phyloP scores from a whole-genome alignment of 2,113 vertebrate genomes.

The Zosterops pallidus region DNA sequence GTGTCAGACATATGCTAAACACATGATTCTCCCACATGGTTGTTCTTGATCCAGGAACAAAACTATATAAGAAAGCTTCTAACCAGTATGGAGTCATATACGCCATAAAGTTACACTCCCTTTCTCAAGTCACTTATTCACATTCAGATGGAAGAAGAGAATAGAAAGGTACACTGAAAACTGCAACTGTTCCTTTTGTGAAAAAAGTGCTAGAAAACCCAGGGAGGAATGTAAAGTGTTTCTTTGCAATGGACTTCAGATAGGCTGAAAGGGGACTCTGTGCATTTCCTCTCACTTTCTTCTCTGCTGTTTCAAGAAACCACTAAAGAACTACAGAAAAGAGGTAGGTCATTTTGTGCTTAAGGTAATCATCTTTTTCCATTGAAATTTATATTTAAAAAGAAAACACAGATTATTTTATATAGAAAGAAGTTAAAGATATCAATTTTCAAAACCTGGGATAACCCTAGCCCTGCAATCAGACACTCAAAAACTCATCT shows the following conservation, averaged over 20 bases:
- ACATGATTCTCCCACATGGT: background rate
- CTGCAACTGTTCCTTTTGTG: background rate
- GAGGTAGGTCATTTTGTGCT: background rate
- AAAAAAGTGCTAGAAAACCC: background rate
- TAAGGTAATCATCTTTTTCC: background rate
- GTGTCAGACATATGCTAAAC: background rate
- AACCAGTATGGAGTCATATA: background rate
- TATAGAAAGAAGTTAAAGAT: background rate
- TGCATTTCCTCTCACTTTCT: background rate
- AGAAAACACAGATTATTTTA: background rate
- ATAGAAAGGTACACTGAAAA: background rate
- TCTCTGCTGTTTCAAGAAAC: background rate
- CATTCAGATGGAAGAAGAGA: background rate
- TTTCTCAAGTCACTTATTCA: background rate
- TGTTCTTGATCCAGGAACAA: background rate
- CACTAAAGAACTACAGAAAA: background rate
- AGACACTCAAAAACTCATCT: background rate
- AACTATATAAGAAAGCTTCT: background rate
- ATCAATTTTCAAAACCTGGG: background rate
- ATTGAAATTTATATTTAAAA: background rate
- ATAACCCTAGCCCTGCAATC: background rate
- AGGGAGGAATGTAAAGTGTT: background rate
- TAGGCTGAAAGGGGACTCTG: background rate
- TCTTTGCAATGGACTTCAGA: background rate
- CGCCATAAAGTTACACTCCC: background rate